phyloP scores from a whole-genome alignment of 2,113 vertebrate genomes.

The Solea solea region DNA sequence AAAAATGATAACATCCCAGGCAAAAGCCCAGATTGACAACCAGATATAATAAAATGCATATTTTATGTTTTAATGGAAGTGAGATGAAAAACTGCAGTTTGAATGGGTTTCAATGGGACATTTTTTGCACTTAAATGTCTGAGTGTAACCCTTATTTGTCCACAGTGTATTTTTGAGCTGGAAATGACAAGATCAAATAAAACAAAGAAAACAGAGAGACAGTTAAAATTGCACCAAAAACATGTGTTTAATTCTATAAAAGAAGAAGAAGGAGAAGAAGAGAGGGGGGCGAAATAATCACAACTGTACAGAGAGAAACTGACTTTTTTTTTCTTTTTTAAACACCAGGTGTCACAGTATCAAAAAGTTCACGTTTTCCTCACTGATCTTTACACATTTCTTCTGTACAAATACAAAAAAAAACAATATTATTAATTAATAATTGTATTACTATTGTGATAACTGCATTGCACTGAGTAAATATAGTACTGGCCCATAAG shows the following conservation, averaged over 20 bases:
- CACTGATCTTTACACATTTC: constrained; percentile 84
- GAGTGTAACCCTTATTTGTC: too few species aligned
- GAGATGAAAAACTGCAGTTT: too few species aligned
- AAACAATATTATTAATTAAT: constrained; percentile 75
- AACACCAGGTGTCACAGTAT: constrained; percentile 86
- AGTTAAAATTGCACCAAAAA: constrained; percentile 81
- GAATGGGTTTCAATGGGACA: too few species aligned
- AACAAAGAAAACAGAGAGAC: constrained; percentile 9
- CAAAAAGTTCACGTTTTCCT: constrained; percentile 83
- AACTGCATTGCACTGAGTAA: constrained; percentile 88
- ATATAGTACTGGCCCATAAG: constrained; percentile 86
- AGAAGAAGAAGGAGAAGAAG: constrained; percentile 62
- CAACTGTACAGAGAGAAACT: constrained; percentile 84
- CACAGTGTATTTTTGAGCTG: too few species aligned
- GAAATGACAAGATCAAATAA: too few species aligned
- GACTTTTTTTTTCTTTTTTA: constrained; percentile 66
- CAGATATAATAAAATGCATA: too few species aligned
- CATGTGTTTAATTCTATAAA: constrained; percentile 85
- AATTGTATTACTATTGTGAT: constrained; percentile 81
- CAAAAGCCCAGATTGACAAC: too few species aligned
- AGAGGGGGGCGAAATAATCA: constrained; percentile 65
- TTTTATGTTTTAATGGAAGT: too few species aligned
- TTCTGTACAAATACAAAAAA: constrained; percentile 87
- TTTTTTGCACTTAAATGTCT: too few species aligned
- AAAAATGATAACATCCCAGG: too few species aligned